Conservation (phyloP, 2,113 vertebrate species). For the Rhinoptilus africanus region DNA sequence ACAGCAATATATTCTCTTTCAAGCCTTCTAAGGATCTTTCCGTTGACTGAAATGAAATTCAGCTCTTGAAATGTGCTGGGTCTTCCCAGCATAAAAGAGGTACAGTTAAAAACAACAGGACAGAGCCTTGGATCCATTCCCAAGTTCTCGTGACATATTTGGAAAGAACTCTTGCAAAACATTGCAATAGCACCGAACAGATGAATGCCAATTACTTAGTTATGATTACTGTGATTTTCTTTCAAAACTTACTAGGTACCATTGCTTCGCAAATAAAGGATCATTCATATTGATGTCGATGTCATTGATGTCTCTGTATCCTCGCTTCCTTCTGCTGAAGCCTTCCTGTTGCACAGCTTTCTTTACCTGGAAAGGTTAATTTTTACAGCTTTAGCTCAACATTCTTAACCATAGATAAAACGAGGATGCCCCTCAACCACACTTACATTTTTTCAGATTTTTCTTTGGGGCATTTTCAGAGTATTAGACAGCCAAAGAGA, state of each 20-base stretch:
- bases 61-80: background rate
- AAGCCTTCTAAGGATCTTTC: background rate
- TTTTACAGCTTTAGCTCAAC: background rate
- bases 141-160: background rate
- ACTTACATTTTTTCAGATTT: background rate
- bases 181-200: background rate
- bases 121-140: background rate
- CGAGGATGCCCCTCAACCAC: background rate
- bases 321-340: conserved; percentile 90
- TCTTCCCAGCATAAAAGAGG: background rate
- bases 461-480: background rate
- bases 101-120: background rate
- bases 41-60: background rate
- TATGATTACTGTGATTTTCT: background rate
- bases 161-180: background rate
- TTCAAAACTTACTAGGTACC: conserved; percentile 89
- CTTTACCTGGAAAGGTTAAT: conserved; percentile 82
- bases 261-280: conserved; percentile 95
- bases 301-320: conserved; percentile 91
- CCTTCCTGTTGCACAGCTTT: conserved; percentile 88
- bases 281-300: conserved; percentile 95
- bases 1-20: background rate
- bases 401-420: background rate
- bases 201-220: background rate
- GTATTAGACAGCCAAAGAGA: background rate